A percentile compares a stretch with the other conserved stretches of the same genome.
Evolutionary conservation across 2,888 invertebrate genomes (phyloP).

Genomic region (Drosophila paramelanica): DNA sequence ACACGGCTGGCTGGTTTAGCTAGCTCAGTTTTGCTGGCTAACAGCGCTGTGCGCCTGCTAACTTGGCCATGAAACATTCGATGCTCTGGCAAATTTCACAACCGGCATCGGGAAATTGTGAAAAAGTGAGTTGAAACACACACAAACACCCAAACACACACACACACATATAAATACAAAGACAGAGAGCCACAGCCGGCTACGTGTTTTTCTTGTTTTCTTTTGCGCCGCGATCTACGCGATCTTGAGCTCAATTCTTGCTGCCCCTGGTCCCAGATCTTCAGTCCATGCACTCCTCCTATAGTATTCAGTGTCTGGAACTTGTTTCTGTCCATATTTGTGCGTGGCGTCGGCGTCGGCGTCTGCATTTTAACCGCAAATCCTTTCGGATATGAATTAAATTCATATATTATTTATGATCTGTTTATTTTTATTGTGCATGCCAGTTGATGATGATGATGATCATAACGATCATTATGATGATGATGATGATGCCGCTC

Average conservation of each 20-base stretch:
- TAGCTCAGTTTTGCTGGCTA: constrained; percentile 43
- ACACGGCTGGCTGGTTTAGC: constrained; percentile 21
- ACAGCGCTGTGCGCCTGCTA: constrained; percentile 73
- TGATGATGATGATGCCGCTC: constrained; percentile 13
- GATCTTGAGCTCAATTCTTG: constrained; percentile 63
- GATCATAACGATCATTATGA: constrained; percentile 22
- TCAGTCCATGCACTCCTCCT: not conserved
- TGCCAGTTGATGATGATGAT: constrained; percentile 66
- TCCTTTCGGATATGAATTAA: constrained; percentile 81
- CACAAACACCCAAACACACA: constrained; percentile 15
- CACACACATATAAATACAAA: not conserved
- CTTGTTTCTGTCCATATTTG: constrained; percentile 72
- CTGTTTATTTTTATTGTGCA: constrained; percentile 79
- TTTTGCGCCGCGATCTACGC: constrained; percentile 65
- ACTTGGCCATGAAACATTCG: constrained; percentile 81
- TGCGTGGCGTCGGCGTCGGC: constrained; percentile 59
- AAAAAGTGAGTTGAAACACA: constrained; percentile 72
- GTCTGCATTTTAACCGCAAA: constrained; percentile 77
- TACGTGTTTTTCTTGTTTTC: constrained; percentile 80
- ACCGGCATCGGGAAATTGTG: constrained; percentile 75
- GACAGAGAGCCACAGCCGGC: constrained; percentile 10
- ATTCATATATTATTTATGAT: constrained; percentile 81
- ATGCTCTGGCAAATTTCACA: constrained; percentile 71
- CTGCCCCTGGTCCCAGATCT: constrained; percentile 1
- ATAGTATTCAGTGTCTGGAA: constrained; percentile 39